phyloP scores from a whole-genome alignment of 1,140 invertebrate genomes.

The Acyrthosiphon pisum region DNA sequence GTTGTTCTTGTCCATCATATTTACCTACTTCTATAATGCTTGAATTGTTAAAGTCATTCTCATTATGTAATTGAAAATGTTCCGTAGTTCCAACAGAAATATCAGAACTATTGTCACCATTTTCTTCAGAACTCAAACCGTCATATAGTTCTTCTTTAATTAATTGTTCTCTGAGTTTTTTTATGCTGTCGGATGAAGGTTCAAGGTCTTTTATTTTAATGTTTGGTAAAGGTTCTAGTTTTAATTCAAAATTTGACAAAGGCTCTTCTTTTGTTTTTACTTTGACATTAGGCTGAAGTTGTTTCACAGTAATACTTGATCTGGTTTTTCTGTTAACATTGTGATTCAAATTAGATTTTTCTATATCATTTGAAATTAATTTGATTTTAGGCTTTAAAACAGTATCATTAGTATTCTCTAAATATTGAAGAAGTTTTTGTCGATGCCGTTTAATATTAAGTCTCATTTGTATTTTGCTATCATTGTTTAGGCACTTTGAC shows the following conservation, averaged over 20 bases:
- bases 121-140: background rate
- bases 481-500: background rate
- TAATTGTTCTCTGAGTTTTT: background rate
- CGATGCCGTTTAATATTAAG: conserved; percentile 24
- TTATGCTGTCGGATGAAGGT: background rate
- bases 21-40: background rate
- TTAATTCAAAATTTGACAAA: background rate
- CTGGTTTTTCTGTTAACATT: background rate
- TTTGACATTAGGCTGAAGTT: background rate
- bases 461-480: conserved; percentile 6
- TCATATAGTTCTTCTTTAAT: background rate
- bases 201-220: background rate
- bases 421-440: conserved; percentile 12
- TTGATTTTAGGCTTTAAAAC: conserved; percentile 2
- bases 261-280: background rate
- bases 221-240: background rate
- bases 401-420: conserved; percentile 16
- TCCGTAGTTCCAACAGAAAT: background rate
- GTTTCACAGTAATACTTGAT: background rate
- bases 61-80: background rate
- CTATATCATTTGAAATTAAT: conserved; percentile 10
- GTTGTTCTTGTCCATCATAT: background rate
- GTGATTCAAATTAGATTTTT: background rate
- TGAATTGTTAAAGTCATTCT: background rate
- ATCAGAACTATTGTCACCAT: background rate